These are phyloP conservation scores for Bettongia penicillata DNA, from an alignment of 2,113 vertebrate genomes.

Conservation along the genomic window DNA sequence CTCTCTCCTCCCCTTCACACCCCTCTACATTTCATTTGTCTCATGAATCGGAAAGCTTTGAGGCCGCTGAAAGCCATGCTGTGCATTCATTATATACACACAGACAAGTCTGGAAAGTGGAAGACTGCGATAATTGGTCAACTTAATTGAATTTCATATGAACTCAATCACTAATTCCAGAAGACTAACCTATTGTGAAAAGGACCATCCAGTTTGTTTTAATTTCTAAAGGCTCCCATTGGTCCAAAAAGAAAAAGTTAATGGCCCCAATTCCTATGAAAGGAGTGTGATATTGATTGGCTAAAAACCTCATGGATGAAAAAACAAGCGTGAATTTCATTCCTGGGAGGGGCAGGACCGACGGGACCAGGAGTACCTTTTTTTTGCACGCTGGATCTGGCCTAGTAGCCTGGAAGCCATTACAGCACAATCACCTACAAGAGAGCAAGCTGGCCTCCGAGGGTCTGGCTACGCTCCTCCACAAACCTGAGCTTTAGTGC, in stretches of 20 bases:
- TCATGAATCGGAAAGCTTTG: slow-evolving; percentile 18
- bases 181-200: slow-evolving; percentile 43
- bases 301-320: slow-evolving; percentile 38
- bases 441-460: slow-evolving; percentile 61
- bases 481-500: slow-evolving; percentile 3
- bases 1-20: neutral
- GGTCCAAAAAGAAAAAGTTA: neutral
- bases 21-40: slow-evolving; percentile 10
- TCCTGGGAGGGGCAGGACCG: neutral
- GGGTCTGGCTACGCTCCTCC: slow-evolving; percentile 21
- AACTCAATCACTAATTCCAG: slow-evolving; percentile 45
- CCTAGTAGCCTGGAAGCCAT: slow-evolving; percentile 70
- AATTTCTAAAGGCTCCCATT: slow-evolving; percentile 18
- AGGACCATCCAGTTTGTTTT: neutral
- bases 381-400: neutral
- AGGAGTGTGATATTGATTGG: slow-evolving; percentile 4
- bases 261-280: neutral
- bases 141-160: slow-evolving; percentile 45
- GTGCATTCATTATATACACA: neutral
- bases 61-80: slow-evolving; percentile 24
- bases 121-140: slow-evolving; percentile 25
- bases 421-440: slow-evolving; percentile 72
- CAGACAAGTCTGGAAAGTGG: slow-evolving; percentile 16
- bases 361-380: neutral
- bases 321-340: neutral